phyloP scores from a whole-genome alignment of 2,888 invertebrate genomes.

The Meteorus cinctellus region DNA sequence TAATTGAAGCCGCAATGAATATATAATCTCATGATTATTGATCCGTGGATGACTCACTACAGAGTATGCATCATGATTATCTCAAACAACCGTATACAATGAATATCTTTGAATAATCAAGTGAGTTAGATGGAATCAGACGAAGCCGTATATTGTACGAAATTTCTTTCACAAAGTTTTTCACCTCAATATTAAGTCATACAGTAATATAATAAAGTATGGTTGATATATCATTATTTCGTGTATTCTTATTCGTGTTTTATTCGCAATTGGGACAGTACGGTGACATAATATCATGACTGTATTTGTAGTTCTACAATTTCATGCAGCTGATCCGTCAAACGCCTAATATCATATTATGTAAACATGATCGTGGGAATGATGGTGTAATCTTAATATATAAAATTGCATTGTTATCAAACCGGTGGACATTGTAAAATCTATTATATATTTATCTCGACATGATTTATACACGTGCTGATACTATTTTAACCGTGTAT shows the following conservation, averaged over 20 bases:
- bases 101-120: too few relatives aligned
- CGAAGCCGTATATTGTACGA: too few relatives aligned
- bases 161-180: too few relatives aligned
- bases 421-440: background rate
- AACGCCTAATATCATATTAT: background rate
- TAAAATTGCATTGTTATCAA: background rate
- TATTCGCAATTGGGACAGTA: background rate
- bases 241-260: background rate
- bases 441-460: background rate
- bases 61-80: background rate
- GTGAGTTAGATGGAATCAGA: too few relatives aligned
- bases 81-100: background rate
- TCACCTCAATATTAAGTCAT: too few relatives aligned
- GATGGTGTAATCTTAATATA: background rate
- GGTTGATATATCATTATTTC: too few relatives aligned
- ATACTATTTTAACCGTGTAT: background rate
- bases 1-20: background rate
- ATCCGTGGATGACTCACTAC: background rate
- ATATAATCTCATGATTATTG: background rate
- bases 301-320: background rate
- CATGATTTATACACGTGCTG: background rate
- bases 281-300: too few relatives aligned
- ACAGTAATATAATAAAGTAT: too few relatives aligned
- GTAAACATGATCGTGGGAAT: background rate
- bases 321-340: background rate